A percentile compares a stretch with the other conserved stretches of the same genome.
These are phyloP conservation scores for Calonectris borealis DNA, from an alignment of 2,113 vertebrate genomes.

Conservation along the genomic window DNA sequence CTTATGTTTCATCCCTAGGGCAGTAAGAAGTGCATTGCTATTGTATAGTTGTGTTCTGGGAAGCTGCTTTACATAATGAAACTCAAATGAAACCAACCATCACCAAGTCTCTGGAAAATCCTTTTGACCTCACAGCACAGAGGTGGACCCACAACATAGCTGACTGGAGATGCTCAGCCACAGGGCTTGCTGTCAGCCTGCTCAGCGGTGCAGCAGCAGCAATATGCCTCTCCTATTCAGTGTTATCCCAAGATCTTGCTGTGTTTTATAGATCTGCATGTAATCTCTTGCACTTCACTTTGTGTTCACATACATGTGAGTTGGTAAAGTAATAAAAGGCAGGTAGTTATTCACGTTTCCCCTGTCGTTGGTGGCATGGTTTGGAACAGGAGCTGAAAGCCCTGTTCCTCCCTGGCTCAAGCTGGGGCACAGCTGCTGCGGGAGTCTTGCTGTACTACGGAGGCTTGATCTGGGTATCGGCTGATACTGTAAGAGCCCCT, in stretches of 20 bases:
- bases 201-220: background rate
- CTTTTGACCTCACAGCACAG: background rate
- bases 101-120: background rate
- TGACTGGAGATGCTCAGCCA: background rate
- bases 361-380: fast-evolving
- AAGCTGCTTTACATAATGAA: background rate
- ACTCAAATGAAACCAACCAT: background rate
- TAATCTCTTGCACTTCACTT: background rate
- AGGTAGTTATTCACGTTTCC: background rate
- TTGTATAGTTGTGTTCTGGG: background rate
- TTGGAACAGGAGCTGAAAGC: background rate
- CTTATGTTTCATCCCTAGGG: background rate
- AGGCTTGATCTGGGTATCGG: background rate
- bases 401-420: background rate
- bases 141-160: background rate
- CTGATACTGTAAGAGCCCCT: background rate
- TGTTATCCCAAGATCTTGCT: background rate
- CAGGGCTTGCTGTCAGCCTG: background rate
- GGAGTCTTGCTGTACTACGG: background rate
- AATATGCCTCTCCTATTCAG: fast-evolving
- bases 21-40: background rate
- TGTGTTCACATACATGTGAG: background rate
- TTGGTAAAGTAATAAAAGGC: background rate
- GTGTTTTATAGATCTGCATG: background rate
- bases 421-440: background rate